Percentiles rank a stretch among this genome's conserved stretches.
phyloP scores from a whole-genome alignment of 2,797 vertebrate species.

The Lithobates pipiens region DNA sequence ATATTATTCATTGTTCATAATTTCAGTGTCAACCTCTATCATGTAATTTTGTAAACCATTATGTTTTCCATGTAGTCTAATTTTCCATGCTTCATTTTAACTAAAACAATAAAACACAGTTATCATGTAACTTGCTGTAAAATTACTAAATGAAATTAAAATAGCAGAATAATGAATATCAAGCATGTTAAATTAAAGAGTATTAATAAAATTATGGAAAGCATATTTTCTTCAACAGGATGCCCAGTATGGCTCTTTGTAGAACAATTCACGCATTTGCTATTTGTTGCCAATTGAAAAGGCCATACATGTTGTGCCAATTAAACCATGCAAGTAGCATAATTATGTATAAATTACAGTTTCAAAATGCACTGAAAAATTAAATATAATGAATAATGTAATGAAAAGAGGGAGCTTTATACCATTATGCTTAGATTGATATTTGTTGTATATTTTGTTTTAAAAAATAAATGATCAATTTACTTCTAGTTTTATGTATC shows the following conservation, averaged over 20 bases:
- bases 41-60: constrained; percentile 1
- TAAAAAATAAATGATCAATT: background rate
- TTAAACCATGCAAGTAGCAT: constrained; percentile 10
- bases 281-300: background rate
- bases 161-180: constrained; percentile 3
- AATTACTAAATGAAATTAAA: background rate
- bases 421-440: background rate
- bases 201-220: constrained; percentile 3
- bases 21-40: background rate
- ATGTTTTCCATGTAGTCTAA: background rate
- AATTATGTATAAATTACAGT: constrained; percentile 36
- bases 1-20: background rate
- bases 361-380: background rate
- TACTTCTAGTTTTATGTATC: background rate
- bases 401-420: background rate
- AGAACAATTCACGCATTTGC: background rate
- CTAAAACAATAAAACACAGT: background rate
- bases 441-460: too few relatives aligned
- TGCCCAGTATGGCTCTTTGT: background rate
- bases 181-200: background rate
- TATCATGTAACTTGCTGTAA: background rate
- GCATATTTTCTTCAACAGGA: constrained; percentile 21
- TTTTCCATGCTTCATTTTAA: background rate
- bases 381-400: background rate
- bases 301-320: constrained; percentile 13